A percentile compares a stretch with the other conserved stretches of the same genome.
Evolutionary conservation across 1,140 invertebrate genomes (phyloP).

Genomic region (Bombus picipes): DNA sequence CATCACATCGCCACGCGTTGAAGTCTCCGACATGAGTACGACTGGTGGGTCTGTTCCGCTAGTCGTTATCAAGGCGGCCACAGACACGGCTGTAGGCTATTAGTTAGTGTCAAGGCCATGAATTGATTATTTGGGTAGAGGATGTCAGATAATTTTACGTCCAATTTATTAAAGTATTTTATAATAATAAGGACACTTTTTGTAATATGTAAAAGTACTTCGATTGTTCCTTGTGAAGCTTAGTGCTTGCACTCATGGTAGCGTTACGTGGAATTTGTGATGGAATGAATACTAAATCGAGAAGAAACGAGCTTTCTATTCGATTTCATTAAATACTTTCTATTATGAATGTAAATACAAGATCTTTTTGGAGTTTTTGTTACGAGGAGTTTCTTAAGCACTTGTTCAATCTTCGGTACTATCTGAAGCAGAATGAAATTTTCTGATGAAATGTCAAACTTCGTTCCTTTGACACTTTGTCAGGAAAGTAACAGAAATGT

Average conservation of each 20-base stretch:
- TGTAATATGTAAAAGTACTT: background rate
- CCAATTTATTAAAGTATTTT: background rate
- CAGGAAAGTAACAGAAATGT: conserved; percentile 10
- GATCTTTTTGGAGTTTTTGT: background rate
- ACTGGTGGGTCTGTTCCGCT: conserved; percentile 11
- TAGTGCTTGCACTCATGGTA: background rate
- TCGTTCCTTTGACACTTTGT: conserved; percentile 45
- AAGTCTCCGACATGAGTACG: background rate
- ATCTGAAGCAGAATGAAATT: conserved; percentile 13
- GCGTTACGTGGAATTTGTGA: background rate
- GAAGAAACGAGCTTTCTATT: background rate
- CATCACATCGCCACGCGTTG: background rate
- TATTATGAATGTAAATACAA: background rate
- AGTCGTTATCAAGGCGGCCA: background rate
- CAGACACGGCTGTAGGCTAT: background rate
- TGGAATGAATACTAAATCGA: background rate
- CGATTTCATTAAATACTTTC: conserved; percentile 5
- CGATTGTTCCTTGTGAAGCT: background rate
- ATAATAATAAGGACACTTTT: background rate
- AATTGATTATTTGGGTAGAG: background rate
- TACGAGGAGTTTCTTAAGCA: background rate
- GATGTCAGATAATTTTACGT: background rate
- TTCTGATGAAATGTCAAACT: conserved; percentile 58
- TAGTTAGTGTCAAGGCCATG: background rate
- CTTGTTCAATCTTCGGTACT: background rate